Percentiles rank a stretch among this genome's conserved stretches.
These are phyloP conservation scores for Sinosuthora webbiana DNA, from an alignment of 2,113 vertebrate genomes.

Conservation along the genomic window DNA sequence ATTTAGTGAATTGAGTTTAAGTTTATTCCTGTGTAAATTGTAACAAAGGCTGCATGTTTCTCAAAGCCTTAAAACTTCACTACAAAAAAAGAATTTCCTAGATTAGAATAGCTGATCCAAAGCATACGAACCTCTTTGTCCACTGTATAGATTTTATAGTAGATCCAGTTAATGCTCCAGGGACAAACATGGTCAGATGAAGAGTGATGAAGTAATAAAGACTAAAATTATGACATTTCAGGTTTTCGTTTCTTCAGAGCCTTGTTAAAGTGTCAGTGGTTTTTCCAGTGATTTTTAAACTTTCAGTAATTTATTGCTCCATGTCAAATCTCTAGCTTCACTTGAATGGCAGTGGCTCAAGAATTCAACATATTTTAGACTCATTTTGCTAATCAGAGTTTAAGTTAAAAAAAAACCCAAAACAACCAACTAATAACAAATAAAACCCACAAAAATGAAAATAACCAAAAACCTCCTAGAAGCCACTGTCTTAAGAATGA, in stretches of 20 bases:
- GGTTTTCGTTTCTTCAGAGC: background rate
- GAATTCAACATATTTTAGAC: background rate
- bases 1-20: slow-evolving; percentile 10
- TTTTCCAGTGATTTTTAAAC: background rate
- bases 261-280: background rate
- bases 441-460: background rate
- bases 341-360: background rate
- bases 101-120: background rate
- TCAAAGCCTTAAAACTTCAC: background rate
- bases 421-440: background rate
- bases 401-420: background rate
- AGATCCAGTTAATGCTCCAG: background rate
- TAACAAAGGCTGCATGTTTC: background rate
- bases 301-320: background rate
- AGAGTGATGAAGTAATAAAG: background rate
- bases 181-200: background rate
- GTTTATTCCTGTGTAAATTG: background rate
- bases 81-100: background rate
- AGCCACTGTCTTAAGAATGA: background rate
- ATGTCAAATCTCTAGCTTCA: background rate
- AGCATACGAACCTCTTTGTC: background rate
- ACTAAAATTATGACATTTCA: background rate
- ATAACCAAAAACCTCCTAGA: background rate
- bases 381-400: background rate
- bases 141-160: background rate